Base-by-base conservation (phyloP, 2,888 invertebrate species). In the Drosophila histrio region DNA sequence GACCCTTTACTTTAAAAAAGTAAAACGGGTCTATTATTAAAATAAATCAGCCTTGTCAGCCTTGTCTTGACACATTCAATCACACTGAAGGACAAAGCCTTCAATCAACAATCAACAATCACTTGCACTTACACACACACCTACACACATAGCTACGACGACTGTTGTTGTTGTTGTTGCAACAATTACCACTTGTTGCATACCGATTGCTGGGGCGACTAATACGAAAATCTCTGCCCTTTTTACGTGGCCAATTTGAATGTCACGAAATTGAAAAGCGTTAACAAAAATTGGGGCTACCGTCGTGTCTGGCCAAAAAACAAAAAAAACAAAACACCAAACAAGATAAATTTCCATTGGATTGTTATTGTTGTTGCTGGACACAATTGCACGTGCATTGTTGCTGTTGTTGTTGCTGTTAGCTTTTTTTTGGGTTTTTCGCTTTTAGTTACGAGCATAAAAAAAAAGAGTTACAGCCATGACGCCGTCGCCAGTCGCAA, bases 401-500 rank as follows among this genome's bases (percentile, higher is more conserved):
- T 41, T 62, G 24, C 9, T 34, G 39, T 56, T 50, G 39, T 47
- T 34, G 32, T 38, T 53, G 9, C 30, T 34, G 43, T 32, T n/a
- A 46, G 36, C 59, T 56, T 54, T 66, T 47, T 53, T 59, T 67
- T 36, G 64, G 41, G 41, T 49, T 65, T 71, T 53, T 67, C 41
- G 53, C 30, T 41, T 60, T 70, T 56, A 39, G 65, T 73, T 68
- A 58, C 63, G 77, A 56, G 57, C 60, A 56, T 64, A 26, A 58
- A 34, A 32, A 62, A 56, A 41, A 47, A 47, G 28, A 77, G 58
- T 84, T 88, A 87, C 59, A 67, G 75, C 79, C 83, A 75, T 77
- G 64, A 76, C 88, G 82, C 84, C 82, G 82, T 80, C 82, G 82
- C 80, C 86, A 82, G 83, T 77, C 87, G 78, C 81, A 72, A 74